Evolutionary conservation across 1,140 invertebrate genomes (phyloP).

Genomic region (Lethrus apterus): DNA sequence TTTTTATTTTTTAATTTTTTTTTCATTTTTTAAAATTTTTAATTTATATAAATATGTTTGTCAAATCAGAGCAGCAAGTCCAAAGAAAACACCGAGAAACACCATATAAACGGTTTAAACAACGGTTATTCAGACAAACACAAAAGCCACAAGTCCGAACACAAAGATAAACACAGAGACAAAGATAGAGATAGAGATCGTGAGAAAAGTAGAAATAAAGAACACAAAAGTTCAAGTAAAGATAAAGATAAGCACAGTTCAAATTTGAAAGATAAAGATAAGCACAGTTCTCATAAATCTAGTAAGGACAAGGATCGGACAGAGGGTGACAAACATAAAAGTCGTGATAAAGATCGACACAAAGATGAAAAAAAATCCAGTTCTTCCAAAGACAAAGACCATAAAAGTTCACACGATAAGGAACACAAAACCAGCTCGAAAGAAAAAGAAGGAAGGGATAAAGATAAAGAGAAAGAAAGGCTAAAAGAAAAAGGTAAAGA

Average conservation of each 20-base stretch:
- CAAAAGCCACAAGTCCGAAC: slow-evolving; percentile 61
- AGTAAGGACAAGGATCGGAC: slow-evolving; percentile 20
- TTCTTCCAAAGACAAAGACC: slow-evolving; percentile 41
- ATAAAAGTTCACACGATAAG: slow-evolving; percentile 40
- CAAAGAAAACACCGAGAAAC: slow-evolving; percentile 24
- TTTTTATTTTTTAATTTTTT: background rate
- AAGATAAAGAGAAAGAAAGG: slow-evolving; percentile 42
- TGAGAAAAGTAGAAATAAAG: slow-evolving; percentile 58
- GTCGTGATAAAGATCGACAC: slow-evolving; percentile 42
- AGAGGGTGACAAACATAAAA: slow-evolving; percentile 32
- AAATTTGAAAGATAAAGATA: slow-evolving; percentile 43
- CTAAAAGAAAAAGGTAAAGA: slow-evolving; percentile 41
- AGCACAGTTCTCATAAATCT: slow-evolving; percentile 40
- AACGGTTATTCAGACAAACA: slow-evolving; percentile 61
- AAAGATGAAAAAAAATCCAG: slow-evolving; percentile 37
- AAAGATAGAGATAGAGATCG: slow-evolving; percentile 40
- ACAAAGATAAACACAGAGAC: slow-evolving; percentile 58
- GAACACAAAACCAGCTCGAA: slow-evolving; percentile 44
- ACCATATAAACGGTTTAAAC: slow-evolving; percentile 62
- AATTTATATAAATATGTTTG: background rate
- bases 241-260: too few relatives aligned
- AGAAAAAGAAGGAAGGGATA: slow-evolving; percentile 31
- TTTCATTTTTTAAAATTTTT: background rate
- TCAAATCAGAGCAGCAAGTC: slow-evolving; percentile 5
- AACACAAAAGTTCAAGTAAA: slow-evolving; percentile 47